Base-by-base conservation (phyloP, 2,888 invertebrate genomes). In the Idaea aversata region DNA sequence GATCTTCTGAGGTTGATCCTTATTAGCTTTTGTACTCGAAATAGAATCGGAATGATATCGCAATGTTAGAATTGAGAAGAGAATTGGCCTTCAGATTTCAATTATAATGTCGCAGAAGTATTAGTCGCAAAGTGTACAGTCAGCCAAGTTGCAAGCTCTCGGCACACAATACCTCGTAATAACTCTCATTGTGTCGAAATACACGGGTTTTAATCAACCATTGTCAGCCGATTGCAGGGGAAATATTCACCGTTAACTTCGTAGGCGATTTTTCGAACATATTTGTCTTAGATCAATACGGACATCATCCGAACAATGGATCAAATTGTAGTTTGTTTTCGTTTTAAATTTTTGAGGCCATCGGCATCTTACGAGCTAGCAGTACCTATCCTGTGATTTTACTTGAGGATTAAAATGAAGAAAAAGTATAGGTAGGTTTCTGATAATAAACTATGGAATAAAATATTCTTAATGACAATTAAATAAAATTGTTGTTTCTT, bases 181-280 rank as follows among this genome's bases (percentile, higher is more conserved):
- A 88, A 86, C 87, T 89, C 84, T 84, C 86, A 86, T 87, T 87
- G 87, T 88, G 86, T 84, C 81, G 81, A 80, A 81, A 80, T 78
- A 79, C 80, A 79, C 67, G 85, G 82, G 87, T 88, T 88, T 88
- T 90, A 90, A 89, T 90, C 88, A 86, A 79, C 83, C 81, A 85
- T 87, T 89, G 85, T 86, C 76, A 70, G 70, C 65, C 63, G 62
- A 64, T 63, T 68, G 6, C 5, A 13, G 34, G 5, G 34, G 34
- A 47, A 47, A 47, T 13, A 10, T 47, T 5, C 47, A 47, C 47
- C 47, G 34, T 25, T 25, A 59, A 6, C 6, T 6, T 34, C 15
- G 71, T 69, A 62, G 72, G 72, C 73, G 67, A 47, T 47, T 47
- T 47, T 47, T 47, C 3, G 13, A 7, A 47, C 13, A 47, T 47